Percentiles rank a stretch among this genome's conserved stretches.
Evolutionary conservation across 2,888 invertebrate species (phyloP).

Genomic region (Ischnura elegans): DNA sequence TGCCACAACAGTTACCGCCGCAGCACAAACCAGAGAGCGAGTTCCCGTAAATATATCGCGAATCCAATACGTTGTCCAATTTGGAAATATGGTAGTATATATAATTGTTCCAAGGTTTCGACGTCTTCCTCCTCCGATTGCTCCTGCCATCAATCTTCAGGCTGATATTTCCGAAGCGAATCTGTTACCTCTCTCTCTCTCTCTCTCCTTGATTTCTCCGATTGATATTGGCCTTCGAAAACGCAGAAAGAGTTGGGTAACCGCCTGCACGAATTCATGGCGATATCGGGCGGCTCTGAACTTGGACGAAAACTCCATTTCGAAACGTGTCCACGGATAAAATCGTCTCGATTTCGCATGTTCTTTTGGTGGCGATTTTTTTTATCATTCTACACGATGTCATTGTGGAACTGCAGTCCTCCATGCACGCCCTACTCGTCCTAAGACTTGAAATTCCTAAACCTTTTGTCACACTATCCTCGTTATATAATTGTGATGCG

Average conservation of each 20-base stretch:
- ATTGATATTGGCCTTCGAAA: slow-evolving; percentile 35
- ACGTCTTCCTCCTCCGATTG: background rate
- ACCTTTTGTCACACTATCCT: no score
- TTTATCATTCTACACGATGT: no score
- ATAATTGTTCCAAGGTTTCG: background rate
- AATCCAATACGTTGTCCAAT: no score
- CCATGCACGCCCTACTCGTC: no score
- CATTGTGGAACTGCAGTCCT: no score
- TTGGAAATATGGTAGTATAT: no score
- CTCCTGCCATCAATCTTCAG: background rate
- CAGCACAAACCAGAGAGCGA: no score
- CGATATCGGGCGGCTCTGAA: background rate
- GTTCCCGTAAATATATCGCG: no score
- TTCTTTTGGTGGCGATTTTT: no score
- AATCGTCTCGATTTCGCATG: background rate
- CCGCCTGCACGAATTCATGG: background rate
- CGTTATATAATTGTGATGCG: no score
- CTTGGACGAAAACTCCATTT: background rate
- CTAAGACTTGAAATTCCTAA: no score
- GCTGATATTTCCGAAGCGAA: background rate
- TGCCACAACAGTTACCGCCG: no score
- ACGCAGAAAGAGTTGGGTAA: background rate
- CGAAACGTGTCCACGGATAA: background rate
- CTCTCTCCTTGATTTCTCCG: background rate
- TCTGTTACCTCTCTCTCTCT: background rate